Evolutionary conservation across 2,113 vertebrate species (phyloP).

Genomic region (Redunca redunca): DNA sequence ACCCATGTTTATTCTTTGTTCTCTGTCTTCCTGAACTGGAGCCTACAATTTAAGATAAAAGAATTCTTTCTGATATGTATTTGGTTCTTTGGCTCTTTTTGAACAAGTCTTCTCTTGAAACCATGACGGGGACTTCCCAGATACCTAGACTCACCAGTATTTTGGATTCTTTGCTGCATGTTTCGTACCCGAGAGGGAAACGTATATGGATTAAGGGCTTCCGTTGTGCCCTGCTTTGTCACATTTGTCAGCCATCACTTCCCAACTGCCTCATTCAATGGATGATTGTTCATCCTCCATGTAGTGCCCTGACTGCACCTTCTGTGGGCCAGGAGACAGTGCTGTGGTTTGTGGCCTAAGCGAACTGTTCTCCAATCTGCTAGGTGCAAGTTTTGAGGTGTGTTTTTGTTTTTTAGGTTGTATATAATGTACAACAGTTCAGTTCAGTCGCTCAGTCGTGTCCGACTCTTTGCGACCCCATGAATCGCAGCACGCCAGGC

Average conservation of each 20-base stretch:
- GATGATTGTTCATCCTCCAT: background rate
- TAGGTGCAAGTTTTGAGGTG: background rate
- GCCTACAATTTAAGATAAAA: background rate
- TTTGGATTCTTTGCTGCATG: background rate
- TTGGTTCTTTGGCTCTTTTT: background rate
- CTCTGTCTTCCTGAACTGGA: background rate
- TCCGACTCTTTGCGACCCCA: too few relatives aligned
- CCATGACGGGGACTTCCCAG: background rate
- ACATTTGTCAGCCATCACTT: background rate
- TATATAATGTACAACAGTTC: too few relatives aligned
- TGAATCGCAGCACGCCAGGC: too few relatives aligned
- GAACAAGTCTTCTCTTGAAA: background rate
- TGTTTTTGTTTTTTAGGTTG: too few relatives aligned
- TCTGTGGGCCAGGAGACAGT: background rate
- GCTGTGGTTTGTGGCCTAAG: background rate
- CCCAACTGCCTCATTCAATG: background rate
- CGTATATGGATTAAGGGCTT: background rate
- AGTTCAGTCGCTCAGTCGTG: fast-evolving
- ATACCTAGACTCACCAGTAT: background rate
- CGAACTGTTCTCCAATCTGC: background rate
- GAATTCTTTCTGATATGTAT: background rate
- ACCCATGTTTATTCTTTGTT: background rate
- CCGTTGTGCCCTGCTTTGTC: background rate
- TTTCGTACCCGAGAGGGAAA: background rate
- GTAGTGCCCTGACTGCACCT: background rate